These are phyloP conservation scores for Diplodus sargus DNA, from an alignment of 2,797 vertebrate species.

Conservation along the genomic window DNA sequence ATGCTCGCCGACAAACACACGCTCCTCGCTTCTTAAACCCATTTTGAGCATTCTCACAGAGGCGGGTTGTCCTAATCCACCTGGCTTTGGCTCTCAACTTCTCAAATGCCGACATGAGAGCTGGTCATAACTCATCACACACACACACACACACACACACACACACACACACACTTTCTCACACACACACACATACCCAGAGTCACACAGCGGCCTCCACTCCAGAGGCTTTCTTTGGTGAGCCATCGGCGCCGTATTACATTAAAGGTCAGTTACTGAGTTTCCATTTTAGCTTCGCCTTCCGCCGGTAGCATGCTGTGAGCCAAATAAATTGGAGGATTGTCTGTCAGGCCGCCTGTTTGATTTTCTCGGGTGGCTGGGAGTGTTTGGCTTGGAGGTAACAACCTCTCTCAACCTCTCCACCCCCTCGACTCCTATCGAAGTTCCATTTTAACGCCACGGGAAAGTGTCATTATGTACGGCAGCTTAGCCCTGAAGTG, in stretches of 20 bases:
- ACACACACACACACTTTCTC: slow-evolving; percentile 35
- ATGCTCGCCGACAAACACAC: slow-evolving; percentile 24
- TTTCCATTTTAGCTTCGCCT: slow-evolving; percentile 75
- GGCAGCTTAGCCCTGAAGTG: slow-evolving; percentile 40
- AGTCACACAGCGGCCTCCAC: slow-evolving; percentile 37
- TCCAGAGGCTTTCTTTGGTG: slow-evolving; percentile 64
- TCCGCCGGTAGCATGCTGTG: slow-evolving; percentile 60
- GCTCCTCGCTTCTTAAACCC: slow-evolving; percentile 26
- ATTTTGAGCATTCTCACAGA: slow-evolving; percentile 61
- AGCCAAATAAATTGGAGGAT: slow-evolving; percentile 68
- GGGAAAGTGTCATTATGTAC: slow-evolving; percentile 35
- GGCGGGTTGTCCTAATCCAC: slow-evolving; percentile 73
- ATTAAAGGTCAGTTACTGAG: slow-evolving; percentile 78
- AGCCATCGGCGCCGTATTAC: slow-evolving; percentile 71
- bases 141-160: slow-evolving; percentile 42
- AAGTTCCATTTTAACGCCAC: slow-evolving; percentile 41
- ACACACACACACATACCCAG: slow-evolving; percentile 39
- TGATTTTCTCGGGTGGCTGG: slow-evolving; percentile 62
- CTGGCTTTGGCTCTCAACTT: slow-evolving; percentile 77
- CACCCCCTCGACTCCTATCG: not conserved
- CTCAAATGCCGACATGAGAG: slow-evolving; percentile 72
- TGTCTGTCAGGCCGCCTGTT: slow-evolving; percentile 67
- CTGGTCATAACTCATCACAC: slow-evolving; percentile 71
- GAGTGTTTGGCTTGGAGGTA: slow-evolving; percentile 54
- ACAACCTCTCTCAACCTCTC: slow-evolving; percentile 13